These are phyloP conservation scores for Orycteropus afer DNA, from an alignment of 2,113 vertebrate genomes.

Conservation along the genomic window DNA sequence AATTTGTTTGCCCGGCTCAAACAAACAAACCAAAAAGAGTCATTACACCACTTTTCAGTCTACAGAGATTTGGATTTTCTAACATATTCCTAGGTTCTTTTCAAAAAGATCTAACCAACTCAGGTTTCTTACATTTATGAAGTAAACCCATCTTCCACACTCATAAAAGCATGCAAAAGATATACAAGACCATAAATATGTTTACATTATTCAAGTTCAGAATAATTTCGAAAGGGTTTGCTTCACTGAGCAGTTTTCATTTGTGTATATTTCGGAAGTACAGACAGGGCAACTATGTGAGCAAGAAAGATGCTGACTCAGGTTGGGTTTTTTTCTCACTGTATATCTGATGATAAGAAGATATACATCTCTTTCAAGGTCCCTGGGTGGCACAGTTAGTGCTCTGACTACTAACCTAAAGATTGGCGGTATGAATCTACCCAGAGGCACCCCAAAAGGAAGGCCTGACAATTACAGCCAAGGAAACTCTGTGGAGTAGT, in stretches of 20 bases:
- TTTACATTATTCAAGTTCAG: not conserved
- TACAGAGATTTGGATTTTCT: not conserved
- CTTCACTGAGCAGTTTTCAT: not conserved
- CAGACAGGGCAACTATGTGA: not conserved
- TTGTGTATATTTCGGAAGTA: not conserved
- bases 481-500: no score
- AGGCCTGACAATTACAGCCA: no score
- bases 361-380: not conserved
- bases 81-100: not conserved
- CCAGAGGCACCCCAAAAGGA: not conserved
- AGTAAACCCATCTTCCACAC: not conserved
- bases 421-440: not conserved
- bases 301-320: not conserved
- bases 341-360: fast-evolving
- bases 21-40: not conserved
- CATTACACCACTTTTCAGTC: not conserved
- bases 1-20: not conserved
- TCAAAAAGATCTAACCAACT: not conserved
- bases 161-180: not conserved
- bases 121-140: not conserved
- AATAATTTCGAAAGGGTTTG: not conserved
- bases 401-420: not conserved
- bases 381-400: not conserved
- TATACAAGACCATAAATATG: not conserved
- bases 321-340: not conserved